Percentiles rank a stretch among this genome's conserved stretches.
Conservation (phyloP, 2,797 vertebrate genomes). For the Threskiornis aethiopicus region DNA sequence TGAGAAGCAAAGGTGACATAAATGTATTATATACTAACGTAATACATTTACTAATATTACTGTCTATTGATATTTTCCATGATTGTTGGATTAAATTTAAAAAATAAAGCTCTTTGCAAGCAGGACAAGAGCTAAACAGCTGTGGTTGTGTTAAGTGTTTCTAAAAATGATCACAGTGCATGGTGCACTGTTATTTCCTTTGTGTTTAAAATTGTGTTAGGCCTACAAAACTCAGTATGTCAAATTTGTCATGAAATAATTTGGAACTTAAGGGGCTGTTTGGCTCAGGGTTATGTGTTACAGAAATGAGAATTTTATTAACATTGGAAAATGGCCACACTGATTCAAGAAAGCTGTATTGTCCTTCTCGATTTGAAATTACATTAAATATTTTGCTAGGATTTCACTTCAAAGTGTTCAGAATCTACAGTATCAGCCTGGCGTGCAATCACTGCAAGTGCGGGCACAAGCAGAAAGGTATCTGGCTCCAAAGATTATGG, state of each 20-base stretch:
- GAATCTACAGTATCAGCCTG: neutral
- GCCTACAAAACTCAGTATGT: neutral
- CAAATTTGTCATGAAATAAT: conserved; percentile 59
- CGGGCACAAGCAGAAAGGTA: neutral
- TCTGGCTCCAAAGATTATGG: neutral
- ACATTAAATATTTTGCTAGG: conserved; percentile 26
- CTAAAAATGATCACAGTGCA: conserved; percentile 38
- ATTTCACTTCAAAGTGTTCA: conserved; percentile 31
- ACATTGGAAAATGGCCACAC: conserved; percentile 43
- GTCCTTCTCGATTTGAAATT: conserved; percentile 44
- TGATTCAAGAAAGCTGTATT: conserved; percentile 8
- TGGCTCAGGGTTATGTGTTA: conserved; percentile 15
- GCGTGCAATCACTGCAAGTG: neutral
- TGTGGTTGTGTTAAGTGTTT: conserved; percentile 27
- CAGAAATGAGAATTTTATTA: conserved; percentile 64
- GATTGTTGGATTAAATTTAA: conserved; percentile 5
- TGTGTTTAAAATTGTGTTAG: conserved; percentile 37
- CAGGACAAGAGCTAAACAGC: conserved; percentile 12
- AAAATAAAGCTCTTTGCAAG: conserved; percentile 14
- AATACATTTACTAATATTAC: conserved; percentile 20
- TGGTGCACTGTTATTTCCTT: neutral
- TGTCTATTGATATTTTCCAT: conserved; percentile 33
- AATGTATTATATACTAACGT: neutral
- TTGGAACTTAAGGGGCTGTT: neutral
- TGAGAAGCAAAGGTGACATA: conserved; percentile 53